Conservation (phyloP, 2,888 invertebrate species). For the Harpalus rufipes region DNA sequence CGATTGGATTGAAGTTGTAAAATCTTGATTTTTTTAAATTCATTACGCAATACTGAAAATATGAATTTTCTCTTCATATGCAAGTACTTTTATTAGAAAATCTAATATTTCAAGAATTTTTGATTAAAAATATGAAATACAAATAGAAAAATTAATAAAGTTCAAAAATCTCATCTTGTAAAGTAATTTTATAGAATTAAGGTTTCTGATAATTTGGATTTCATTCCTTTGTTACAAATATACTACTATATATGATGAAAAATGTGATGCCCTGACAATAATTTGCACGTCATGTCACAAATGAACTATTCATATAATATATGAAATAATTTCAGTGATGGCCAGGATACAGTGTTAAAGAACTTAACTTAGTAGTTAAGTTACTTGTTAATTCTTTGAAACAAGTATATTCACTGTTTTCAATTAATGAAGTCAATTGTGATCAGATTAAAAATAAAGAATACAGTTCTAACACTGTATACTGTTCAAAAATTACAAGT, state of each 20-base stretch:
- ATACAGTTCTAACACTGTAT: slow-evolving; percentile 23
- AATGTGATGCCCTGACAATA: slow-evolving; percentile 49
- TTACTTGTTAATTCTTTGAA: neutral
- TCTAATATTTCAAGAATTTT: neutral
- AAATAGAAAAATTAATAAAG: neutral
- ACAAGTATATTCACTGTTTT: neutral
- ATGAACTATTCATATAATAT: slow-evolving; percentile 1
- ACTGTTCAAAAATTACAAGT: slow-evolving; percentile 35
- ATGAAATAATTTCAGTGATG: slow-evolving; percentile 2
- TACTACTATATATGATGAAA: slow-evolving; percentile 1
- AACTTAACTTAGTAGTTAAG: neutral
- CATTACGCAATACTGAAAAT: too few relatives aligned
- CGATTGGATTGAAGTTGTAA: too few relatives aligned
- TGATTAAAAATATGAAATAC: neutral
- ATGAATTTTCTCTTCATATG: too few relatives aligned
- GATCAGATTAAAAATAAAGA: neutral
- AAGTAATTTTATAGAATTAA: neutral
- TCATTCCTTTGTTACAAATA: neutral
- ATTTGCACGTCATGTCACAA: slow-evolving; percentile 30
- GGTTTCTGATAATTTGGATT: neutral
- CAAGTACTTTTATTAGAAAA: neutral
- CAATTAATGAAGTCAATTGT: neutral
- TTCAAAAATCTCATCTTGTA: too few relatives aligned
- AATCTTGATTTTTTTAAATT: too few relatives aligned
- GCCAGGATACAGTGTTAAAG: slow-evolving; percentile 26